These are phyloP conservation scores for Allolobophora icterica DNA, from an alignment of 2,888 invertebrate genomes.

Conservation along the genomic window DNA sequence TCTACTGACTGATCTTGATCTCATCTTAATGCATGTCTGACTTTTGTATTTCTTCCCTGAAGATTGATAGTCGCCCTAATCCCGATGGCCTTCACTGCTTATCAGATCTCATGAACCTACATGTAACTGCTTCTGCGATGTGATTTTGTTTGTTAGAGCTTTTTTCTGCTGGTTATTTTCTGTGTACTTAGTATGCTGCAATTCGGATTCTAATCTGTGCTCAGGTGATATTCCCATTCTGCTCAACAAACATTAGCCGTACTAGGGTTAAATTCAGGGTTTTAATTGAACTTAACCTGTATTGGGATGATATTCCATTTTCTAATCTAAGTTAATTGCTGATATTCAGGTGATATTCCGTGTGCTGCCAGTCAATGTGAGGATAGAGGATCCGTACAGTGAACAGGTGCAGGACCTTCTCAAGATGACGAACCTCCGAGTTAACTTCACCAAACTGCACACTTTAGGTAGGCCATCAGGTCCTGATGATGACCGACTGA, in stretches of 20 bases:
- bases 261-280: background rate
- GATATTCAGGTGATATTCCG: slow-evolving; percentile 80
- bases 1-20: background rate
- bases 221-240: background rate
- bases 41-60: background rate
- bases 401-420: slow-evolving; percentile 92
- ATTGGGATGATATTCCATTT: background rate
- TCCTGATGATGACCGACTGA: background rate
- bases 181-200: background rate
- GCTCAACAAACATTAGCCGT: background rate
- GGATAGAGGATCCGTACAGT: slow-evolving; percentile 90
- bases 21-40: background rate
- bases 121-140: background rate
- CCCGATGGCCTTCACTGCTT: background rate
- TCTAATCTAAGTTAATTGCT: slow-evolving; percentile 11
- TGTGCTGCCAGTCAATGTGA: slow-evolving; percentile 88
- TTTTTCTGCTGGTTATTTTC: background rate
- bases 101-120: background rate
- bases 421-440: slow-evolving; percentile 94
- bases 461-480: slow-evolving; percentile 76
- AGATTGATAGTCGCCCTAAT: background rate
- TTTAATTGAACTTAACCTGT: background rate
- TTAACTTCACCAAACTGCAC: slow-evolving; percentile 93
- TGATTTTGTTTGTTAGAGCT: background rate
- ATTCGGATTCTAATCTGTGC: background rate